A percentile compares a stretch with the other conserved stretches of the same genome.
phyloP scores from a whole-genome alignment of 2,888 invertebrate species.

The Tethea ocularis region DNA sequence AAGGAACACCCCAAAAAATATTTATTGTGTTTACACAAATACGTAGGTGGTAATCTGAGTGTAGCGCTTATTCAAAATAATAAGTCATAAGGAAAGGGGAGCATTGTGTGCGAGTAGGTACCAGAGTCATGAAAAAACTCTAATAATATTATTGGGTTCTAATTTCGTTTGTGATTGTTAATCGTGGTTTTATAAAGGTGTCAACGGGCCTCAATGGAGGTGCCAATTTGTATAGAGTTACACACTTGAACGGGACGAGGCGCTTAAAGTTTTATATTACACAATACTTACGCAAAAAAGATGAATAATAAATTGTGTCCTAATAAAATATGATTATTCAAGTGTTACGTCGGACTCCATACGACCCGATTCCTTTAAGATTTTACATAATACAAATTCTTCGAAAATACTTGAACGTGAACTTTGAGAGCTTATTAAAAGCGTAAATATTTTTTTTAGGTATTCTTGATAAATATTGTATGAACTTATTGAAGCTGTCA shows the following conservation, averaged over 20 bases:
- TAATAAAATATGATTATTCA: conserved; percentile 65
- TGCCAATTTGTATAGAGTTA: conserved; percentile 79
- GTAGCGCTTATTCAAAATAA: conserved; percentile 58
- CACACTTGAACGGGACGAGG: conserved; percentile 57
- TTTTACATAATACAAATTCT: conserved; percentile 13
- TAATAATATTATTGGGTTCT: conserved; percentile 83
- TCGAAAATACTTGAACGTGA: conserved; percentile 33
- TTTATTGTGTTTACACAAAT: conserved; percentile 83
- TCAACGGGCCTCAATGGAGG: conserved; percentile 72
- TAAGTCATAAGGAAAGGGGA: conserved; percentile 58
- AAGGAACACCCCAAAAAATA: conserved; percentile 68
- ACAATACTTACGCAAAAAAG: conserved; percentile 63
- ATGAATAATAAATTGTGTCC: conserved; percentile 44
- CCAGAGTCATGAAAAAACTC: conserved; percentile 46
- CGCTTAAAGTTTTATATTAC: conserved; percentile 63
- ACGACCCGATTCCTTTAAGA: conserved; percentile 15
- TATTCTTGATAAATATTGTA: not conserved
- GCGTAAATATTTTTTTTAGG: conserved; percentile 12
- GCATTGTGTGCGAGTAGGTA: conserved; percentile 42
- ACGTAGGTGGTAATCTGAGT: conserved; percentile 81
- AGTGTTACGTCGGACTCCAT: conserved; percentile 53
- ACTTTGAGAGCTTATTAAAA: conserved; percentile 25
- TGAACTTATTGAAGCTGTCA: not conserved
- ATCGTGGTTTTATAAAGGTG: conserved; percentile 80
- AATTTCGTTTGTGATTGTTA: conserved; percentile 81